These are phyloP conservation scores for Vanessa atalanta DNA, from an alignment of 1,140 invertebrate genomes.

Conservation along the genomic window DNA sequence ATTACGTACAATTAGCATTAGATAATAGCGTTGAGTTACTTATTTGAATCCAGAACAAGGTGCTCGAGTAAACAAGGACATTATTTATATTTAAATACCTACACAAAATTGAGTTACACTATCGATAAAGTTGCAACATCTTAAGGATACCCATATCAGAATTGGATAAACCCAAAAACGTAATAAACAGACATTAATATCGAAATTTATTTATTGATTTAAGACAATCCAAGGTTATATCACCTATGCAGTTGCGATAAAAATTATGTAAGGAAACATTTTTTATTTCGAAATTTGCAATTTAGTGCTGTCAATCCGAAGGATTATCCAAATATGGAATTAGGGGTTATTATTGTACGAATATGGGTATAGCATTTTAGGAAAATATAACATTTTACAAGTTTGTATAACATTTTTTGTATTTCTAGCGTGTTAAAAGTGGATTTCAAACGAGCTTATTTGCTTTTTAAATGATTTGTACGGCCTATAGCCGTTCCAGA, in stretches of 20 bases:
- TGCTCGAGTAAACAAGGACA: constrained; percentile 18
- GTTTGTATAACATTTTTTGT: no score
- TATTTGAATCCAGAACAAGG: constrained; percentile 23
- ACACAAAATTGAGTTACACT: constrained; percentile 7
- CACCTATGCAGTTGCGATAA: neutral
- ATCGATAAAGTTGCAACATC: constrained; percentile 8
- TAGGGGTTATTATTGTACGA: no score
- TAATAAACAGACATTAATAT: constrained; percentile 5
- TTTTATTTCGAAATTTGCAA: neutral
- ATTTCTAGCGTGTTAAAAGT: no score
- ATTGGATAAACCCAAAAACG: constrained; percentile 9
- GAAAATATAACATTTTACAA: no score
- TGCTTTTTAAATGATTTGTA: no score
- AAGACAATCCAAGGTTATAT: constrained; percentile 7
- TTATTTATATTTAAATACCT: constrained; percentile 8
- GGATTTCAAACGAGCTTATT: no score
- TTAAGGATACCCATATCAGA: constrained; percentile 12
- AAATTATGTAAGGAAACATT: neutral
- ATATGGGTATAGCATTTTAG: no score
- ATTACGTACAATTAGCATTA: neutral
- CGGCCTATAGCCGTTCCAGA: no score
- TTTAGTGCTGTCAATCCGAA: neutral
- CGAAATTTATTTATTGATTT: neutral
- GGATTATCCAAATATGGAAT: neutral
- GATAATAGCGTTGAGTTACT: neutral